Conservation (phyloP, 2,113 vertebrate genomes). For the Cynopterus brachyotis region DNA sequence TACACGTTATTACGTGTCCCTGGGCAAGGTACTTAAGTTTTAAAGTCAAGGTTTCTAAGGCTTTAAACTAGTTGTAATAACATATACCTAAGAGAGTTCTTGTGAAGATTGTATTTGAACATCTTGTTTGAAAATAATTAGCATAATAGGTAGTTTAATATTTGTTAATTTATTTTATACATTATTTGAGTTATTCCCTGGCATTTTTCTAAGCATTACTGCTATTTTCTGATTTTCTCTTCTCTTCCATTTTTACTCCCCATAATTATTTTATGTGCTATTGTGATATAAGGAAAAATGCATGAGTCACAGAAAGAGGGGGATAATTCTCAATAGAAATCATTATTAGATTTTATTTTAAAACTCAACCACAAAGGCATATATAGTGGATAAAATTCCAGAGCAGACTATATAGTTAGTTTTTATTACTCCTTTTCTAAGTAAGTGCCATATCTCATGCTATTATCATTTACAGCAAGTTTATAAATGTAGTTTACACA, state of each 20-base stretch:
- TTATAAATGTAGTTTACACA: neutral
- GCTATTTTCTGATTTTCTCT: neutral
- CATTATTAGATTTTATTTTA: neutral
- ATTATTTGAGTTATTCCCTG: neutral
- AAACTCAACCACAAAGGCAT: neutral
- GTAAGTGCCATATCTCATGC: neutral
- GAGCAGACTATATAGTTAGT: neutral
- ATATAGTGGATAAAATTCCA: neutral
- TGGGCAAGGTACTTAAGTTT: neutral
- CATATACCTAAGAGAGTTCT: neutral
- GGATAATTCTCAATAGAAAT: neutral
- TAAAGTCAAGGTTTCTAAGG: neutral
- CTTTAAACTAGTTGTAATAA: neutral
- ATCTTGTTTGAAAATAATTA: slow-evolving; percentile 9
- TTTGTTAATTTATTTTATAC: neutral
- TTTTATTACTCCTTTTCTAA: neutral
- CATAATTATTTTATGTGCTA: neutral
- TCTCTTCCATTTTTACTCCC: neutral
- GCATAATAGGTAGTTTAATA: neutral
- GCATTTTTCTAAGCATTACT: neutral
- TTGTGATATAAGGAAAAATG: neutral
- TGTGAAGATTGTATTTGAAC: neutral
- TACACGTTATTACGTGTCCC: neutral
- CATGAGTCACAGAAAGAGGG: neutral
- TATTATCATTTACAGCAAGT: neutral